These are phyloP conservation scores for Puffinus mauretanicus DNA, from an alignment of 2,113 vertebrate species.

Conservation along the genomic window DNA sequence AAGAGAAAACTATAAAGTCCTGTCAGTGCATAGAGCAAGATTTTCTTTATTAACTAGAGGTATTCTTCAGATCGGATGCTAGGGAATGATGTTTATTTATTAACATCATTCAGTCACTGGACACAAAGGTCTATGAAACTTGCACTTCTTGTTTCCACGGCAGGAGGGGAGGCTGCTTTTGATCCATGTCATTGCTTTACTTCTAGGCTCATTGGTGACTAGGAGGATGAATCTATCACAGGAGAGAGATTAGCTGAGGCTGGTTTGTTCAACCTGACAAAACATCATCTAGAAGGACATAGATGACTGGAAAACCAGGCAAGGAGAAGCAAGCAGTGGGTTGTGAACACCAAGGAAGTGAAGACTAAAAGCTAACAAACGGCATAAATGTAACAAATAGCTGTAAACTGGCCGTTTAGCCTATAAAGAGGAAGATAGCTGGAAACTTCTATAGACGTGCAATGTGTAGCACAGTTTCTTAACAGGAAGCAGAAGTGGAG, in stretches of 20 bases:
- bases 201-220: background rate
- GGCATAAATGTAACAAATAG: background rate
- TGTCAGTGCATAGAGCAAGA: background rate
- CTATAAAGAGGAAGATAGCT: background rate
- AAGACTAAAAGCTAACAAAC: background rate
- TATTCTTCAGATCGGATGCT: background rate
- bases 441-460: background rate
- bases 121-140: background rate
- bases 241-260: background rate
- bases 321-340: background rate
- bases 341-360: background rate
- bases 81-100: background rate
- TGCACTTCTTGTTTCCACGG: background rate
- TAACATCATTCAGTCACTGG: background rate
- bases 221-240: background rate
- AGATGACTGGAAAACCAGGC: background rate
- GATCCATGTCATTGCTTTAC: background rate
- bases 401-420: background rate
- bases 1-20: background rate
- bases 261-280: background rate
- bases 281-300: background rate
- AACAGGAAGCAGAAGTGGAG: background rate
- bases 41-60: background rate
- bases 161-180: background rate
- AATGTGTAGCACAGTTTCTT: background rate